Conservation (phyloP, 92 coral and sea anemone species). For the Scolanthus callimorphus region DNA sequence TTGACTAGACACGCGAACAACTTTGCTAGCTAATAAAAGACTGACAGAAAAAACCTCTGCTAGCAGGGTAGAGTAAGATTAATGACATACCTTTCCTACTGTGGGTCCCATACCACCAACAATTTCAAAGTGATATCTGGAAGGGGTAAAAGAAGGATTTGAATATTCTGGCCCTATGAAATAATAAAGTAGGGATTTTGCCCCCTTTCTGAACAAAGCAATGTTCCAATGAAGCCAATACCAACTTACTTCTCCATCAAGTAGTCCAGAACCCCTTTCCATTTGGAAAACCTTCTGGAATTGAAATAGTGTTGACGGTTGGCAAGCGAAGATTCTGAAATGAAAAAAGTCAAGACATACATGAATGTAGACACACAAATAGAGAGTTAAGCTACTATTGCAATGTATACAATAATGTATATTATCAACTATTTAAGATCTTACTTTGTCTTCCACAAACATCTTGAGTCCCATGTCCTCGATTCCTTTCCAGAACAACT, state of each 20-base stretch:
- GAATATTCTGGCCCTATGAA: not conserved
- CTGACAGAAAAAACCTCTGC: too few species aligned
- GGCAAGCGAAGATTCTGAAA: slow-evolving; percentile 66
- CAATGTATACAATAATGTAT: too few species aligned
- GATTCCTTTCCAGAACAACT: slow-evolving; percentile 84
- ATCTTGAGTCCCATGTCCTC: slow-evolving; percentile 75
- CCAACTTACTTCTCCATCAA: slow-evolving; percentile 83
- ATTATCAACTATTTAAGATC: too few species aligned
- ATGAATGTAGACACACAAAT: too few species aligned
- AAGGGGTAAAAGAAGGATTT: not conserved
- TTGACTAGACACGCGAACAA: too few species aligned
- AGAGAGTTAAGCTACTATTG: too few species aligned
- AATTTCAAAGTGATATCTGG: slow-evolving; percentile 87
- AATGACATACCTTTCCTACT: slow-evolving; percentile 71
- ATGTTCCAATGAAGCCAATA: not conserved
- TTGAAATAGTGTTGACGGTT: slow-evolving; percentile 78
- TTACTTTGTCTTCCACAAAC: slow-evolving; percentile 89
- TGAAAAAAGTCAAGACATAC: not conserved
- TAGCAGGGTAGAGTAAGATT: too few species aligned
- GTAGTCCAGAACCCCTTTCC: slow-evolving; percentile 79
- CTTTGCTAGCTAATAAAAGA: too few species aligned
- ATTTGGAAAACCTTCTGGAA: slow-evolving; percentile 90
- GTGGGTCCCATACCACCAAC: slow-evolving; percentile 97
- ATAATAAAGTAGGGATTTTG: too few species aligned
- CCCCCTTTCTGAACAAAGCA: too few species aligned